These are phyloP conservation scores for Hirundichthys speculiger DNA, from an alignment of 2,113 vertebrate species.

Conservation along the genomic window DNA sequence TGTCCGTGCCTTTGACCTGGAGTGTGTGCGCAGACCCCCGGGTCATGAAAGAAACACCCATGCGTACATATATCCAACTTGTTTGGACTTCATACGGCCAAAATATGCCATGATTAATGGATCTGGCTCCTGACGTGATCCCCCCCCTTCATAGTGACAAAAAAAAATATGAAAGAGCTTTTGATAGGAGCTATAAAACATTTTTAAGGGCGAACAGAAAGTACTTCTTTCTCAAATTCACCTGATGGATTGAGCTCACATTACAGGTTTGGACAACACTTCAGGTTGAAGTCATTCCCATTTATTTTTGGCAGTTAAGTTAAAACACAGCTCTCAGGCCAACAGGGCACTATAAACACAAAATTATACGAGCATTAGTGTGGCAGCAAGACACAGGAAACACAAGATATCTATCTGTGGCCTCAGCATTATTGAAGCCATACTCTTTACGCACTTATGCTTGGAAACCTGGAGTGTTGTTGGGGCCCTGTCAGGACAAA, in stretches of 20 bases:
- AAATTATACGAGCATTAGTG: slow-evolving; percentile 46
- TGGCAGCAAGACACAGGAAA: slow-evolving; percentile 22
- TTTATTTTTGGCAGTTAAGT: slow-evolving; percentile 46
- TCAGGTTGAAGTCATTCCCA: slow-evolving; percentile 32
- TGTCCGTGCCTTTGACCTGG: slow-evolving; percentile 32
- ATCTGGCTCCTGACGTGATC: slow-evolving; percentile 20
- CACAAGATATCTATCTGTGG: slow-evolving; percentile 47
- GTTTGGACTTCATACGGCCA: slow-evolving; percentile 15
- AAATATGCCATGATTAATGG: slow-evolving; percentile 41
- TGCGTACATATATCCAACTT: slow-evolving; percentile 17
- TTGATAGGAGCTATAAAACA: slow-evolving; percentile 28
- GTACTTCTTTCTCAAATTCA: slow-evolving; percentile 18
- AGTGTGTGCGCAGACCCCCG: slow-evolving; percentile 15
- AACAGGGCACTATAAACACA: slow-evolving; percentile 44
- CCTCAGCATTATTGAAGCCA: slow-evolving; percentile 39
- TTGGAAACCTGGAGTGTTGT: slow-evolving; percentile 13
- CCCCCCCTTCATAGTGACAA: slow-evolving; percentile 4
- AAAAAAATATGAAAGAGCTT: slow-evolving; percentile 31
- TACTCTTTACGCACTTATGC: slow-evolving; percentile 14
- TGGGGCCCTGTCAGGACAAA: slow-evolving; percentile 32
- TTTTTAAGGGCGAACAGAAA: slow-evolving; percentile 4
- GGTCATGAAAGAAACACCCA: slow-evolving; percentile 23
- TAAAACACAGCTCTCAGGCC: slow-evolving; percentile 35
- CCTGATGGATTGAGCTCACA: slow-evolving; percentile 19
- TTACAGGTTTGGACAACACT: slow-evolving; percentile 32